These are phyloP conservation scores for Thunnus albacares DNA, from an alignment of 2,797 vertebrate genomes.

Conservation along the genomic window DNA sequence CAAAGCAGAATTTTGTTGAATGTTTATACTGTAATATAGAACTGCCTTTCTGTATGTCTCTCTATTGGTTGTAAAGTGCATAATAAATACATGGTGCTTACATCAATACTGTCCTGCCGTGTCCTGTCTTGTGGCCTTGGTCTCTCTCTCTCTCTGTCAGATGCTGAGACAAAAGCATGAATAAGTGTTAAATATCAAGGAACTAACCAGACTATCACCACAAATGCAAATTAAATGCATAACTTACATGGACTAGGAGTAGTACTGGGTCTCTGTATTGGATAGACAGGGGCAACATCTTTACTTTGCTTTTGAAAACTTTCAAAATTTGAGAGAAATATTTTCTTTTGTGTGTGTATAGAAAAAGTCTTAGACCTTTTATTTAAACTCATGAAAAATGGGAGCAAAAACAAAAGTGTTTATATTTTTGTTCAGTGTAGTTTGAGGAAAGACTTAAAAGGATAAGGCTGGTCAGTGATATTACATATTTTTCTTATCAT, in stretches of 20 bases:
- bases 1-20: not conserved
- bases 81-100: slow-evolving; percentile 46
- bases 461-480: too few relatives aligned
- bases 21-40: not conserved
- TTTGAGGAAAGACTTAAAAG: too few relatives aligned
- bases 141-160: slow-evolving; percentile 42
- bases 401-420: too few relatives aligned
- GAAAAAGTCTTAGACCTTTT: too few relatives aligned
- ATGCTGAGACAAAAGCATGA: slow-evolving; percentile 66
- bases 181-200: not conserved
- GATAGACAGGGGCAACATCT: too few relatives aligned
- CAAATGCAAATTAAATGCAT: not conserved
- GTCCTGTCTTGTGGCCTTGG: slow-evolving; percentile 42
- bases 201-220: not conserved
- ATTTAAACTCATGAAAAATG: too few relatives aligned
- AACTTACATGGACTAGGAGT: slow-evolving; percentile 74
- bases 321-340: too few relatives aligned
- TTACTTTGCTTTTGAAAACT: too few relatives aligned
- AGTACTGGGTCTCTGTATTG: too few relatives aligned
- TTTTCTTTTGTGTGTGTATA: too few relatives aligned
- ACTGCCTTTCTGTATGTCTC: not conserved
- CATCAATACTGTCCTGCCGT: slow-evolving; percentile 81
- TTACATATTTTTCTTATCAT: too few relatives aligned
- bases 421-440: too few relatives aligned
- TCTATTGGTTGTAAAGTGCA: not conserved